These are phyloP conservation scores for Coremacera marginata DNA, from an alignment of 2,888 invertebrate genomes.

Conservation along the genomic window DNA sequence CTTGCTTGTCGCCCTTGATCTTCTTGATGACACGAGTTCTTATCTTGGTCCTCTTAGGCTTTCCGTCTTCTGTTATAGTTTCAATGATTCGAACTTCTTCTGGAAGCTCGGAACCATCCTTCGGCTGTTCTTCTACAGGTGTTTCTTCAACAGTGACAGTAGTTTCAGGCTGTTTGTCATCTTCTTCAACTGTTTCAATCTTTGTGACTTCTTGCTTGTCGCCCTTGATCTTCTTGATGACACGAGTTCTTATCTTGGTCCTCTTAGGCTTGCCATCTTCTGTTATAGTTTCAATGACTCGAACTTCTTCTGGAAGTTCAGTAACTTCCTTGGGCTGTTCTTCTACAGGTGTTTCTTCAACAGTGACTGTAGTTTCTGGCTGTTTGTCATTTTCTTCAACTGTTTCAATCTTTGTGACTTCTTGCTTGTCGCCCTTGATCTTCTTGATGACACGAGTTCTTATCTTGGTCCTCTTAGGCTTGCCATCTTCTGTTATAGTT, in stretches of 20 bases:
- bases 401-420: slow-evolving; percentile 55
- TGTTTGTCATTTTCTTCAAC: slow-evolving; percentile 52
- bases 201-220: slow-evolving; percentile 41
- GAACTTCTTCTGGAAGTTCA: slow-evolving; percentile 42
- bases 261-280: slow-evolving; percentile 42
- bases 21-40: slow-evolving; percentile 41
- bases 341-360: slow-evolving; percentile 48
- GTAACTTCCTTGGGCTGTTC: slow-evolving; percentile 26
- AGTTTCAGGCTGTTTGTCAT: slow-evolving; percentile 38
- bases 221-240: slow-evolving; percentile 39
- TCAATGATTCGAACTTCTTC: slow-evolving; percentile 40
- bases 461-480: slow-evolving; percentile 49
- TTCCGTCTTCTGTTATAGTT: slow-evolving; percentile 39
- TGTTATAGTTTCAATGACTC: slow-evolving; percentile 36
- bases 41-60: slow-evolving; percentile 37
- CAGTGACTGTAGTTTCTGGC: slow-evolving; percentile 52
- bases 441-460: slow-evolving; percentile 56
- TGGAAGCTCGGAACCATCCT: slow-evolving; percentile 33
- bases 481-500: slow-evolving; percentile 48
- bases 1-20: slow-evolving; percentile 38
- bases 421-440: slow-evolving; percentile 53
- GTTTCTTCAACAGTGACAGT: slow-evolving; percentile 40
- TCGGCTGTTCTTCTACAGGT: slow-evolving; percentile 29
- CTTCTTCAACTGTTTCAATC: slow-evolving; percentile 41
- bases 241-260: slow-evolving; percentile 37